phyloP scores from a whole-genome alignment of 2,113 vertebrate species.

The Sinocyclocheilus rhinocerous region DNA sequence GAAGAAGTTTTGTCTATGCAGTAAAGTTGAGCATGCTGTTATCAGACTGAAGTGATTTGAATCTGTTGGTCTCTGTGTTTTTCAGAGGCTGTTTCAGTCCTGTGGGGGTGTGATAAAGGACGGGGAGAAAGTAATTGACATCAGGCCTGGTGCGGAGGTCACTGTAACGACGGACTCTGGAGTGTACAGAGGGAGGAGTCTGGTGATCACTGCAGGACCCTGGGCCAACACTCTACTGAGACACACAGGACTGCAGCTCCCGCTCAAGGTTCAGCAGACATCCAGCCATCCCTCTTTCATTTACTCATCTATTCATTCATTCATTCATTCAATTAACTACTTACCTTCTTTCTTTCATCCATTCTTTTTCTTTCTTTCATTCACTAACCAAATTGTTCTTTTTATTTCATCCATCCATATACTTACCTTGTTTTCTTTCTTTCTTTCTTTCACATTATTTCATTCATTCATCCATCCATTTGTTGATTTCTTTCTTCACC shows the following conservation, averaged over 20 bases:
- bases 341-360: neutral
- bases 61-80: slow-evolving; percentile 43
- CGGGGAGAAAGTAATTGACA: slow-evolving; percentile 80
- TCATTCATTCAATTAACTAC: neutral
- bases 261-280: slow-evolving; percentile 81
- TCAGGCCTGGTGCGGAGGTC: slow-evolving; percentile 79
- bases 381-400: neutral
- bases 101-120: slow-evolving; percentile 80
- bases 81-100: slow-evolving; percentile 77
- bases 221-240: slow-evolving; percentile 82
- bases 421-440: neutral
- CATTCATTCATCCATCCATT: neutral
- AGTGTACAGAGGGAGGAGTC: slow-evolving; percentile 76
- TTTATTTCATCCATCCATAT: neutral
- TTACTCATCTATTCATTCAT: too few species aligned
- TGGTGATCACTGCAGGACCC: slow-evolving; percentile 85
- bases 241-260: slow-evolving; percentile 78
- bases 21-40: neutral
- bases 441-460: neutral
- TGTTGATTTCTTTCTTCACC: neutral
- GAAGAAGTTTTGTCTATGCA: neutral
- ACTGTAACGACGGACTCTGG: slow-evolving; percentile 75
- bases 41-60: slow-evolving; percentile 10
- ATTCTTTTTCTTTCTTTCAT: neutral
- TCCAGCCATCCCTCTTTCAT: neutral